Base-by-base conservation (phyloP, 1,140 invertebrate species). In the Potamilus streckersoni region DNA sequence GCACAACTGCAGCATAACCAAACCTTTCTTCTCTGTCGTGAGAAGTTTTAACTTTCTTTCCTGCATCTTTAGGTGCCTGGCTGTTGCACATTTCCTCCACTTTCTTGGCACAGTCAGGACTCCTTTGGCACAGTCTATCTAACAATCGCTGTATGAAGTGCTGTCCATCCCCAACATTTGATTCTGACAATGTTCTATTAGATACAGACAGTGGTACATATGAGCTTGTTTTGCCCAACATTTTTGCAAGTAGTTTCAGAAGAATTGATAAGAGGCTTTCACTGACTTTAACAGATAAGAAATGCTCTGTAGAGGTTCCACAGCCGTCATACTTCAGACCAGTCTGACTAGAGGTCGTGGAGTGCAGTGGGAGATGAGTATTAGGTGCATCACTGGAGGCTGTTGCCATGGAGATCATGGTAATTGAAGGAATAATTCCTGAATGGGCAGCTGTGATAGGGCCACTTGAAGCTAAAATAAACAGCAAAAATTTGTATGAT, bases 191-290 rank as follows among this genome's bases (percentile, higher is more conserved):
- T 17, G 65, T 69, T 57, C 79, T 17, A 49, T 78, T 81, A 14
- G 73, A 74, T 23, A 79, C 71, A 20, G 75, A 79, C 49, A 75
- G 60, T 83, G 90, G 76, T 77, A 82, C 85, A 86, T 87, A 87
- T 20, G 74, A 96, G 85, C 97, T 95, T 12, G 95, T 92, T 59
- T 93, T 91, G 8, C 94, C 95, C 0, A 95, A 95, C 17, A 98
- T 90, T 87, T 98, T 96, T 0, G 95, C 95, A 89, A 98, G 96
- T n/a, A 98, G 91, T 88, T 96, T 97, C 15, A 98, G 91, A 31
- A 99, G 90, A 59, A 98, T 90, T 0, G 96, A 96, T 78, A 98
- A 93, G 69, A 98, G 96, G 75, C 95, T 97, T 89, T 98, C 97
- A 82, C 96, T 95, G 8, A 91, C 71, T 49, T 78, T 70, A n/a